Evolutionary conservation across 2,797 vertebrate genomes (phyloP).

Genomic region (Crotalus adamanteus): DNA sequence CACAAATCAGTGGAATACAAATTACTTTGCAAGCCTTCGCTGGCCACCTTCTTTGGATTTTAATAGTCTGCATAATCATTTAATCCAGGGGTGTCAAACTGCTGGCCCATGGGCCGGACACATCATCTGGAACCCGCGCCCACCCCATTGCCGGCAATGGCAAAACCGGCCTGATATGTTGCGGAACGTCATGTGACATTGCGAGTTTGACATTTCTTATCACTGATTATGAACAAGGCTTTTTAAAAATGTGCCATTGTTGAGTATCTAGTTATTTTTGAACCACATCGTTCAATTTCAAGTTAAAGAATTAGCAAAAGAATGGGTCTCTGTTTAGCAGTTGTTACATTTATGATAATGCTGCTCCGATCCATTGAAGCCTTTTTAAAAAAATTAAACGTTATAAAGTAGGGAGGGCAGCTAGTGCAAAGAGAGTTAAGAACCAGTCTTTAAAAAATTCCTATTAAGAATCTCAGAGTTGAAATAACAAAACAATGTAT

Average conservation of each 20-base stretch:
- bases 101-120: too few relatives aligned
- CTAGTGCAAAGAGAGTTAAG: background rate
- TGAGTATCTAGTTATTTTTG: background rate
- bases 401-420: background rate
- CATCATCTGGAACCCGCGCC: too few relatives aligned
- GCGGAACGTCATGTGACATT: too few relatives aligned
- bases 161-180: too few relatives aligned
- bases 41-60: background rate
- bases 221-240: background rate
- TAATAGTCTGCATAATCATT: background rate
- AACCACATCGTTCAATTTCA: background rate
- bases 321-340: background rate
- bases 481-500: background rate
- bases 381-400: background rate
- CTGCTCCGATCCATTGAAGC: background rate
- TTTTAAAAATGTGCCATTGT: background rate
- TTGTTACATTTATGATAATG: background rate
- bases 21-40: background rate
- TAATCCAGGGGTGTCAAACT: background rate
- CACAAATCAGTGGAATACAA: background rate
- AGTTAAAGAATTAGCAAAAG: background rate
- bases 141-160: too few relatives aligned
- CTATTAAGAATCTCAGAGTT: background rate
- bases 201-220: background rate
- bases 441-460: too few relatives aligned